Evolutionary conservation across 2,888 invertebrate species (phyloP).

Genomic region (Euplagia quadripunctaria): DNA sequence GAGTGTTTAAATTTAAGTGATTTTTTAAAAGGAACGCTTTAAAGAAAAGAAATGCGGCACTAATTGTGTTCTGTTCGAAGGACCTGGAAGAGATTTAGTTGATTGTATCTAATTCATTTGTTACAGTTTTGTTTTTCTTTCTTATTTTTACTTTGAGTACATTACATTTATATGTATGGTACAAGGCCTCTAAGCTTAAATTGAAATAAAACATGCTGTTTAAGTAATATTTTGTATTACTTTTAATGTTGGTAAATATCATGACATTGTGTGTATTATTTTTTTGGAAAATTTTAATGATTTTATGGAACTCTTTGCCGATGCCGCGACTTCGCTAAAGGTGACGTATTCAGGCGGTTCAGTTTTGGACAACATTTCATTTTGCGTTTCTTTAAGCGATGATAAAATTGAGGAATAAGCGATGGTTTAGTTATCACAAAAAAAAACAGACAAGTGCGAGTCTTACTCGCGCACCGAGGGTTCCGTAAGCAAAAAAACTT

Average conservation of each 20-base stretch:
- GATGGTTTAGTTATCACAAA: too few relatives aligned
- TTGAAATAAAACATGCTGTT: not conserved
- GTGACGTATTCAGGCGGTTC: too few relatives aligned
- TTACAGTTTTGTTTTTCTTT: not conserved
- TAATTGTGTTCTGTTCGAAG: conserved; percentile 16
- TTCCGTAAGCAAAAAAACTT: too few relatives aligned
- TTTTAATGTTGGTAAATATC: not conserved
- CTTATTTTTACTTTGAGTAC: not conserved
- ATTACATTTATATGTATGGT: not conserved
- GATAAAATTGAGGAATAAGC: too few relatives aligned
- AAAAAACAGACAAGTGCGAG: too few relatives aligned
- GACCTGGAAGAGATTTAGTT: conserved; percentile 20
- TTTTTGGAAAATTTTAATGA: not conserved
- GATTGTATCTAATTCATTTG: conserved; percentile 10
- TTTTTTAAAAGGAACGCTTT: conserved; percentile 45
- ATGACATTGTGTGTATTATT: not conserved
- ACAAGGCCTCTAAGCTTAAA: not conserved
- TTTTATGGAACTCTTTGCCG: too few relatives aligned
- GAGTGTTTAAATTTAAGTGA: conserved; percentile 34
- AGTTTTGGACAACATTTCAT: too few relatives aligned
- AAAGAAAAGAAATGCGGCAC: conserved; percentile 25
- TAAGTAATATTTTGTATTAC: not conserved
- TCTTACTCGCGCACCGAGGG: too few relatives aligned
- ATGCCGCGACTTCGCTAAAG: too few relatives aligned
- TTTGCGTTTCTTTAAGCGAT: too few relatives aligned